Evolutionary conservation across 2,888 invertebrate genomes (phyloP).

Genomic region (Ichneumoninae sp.): DNA sequence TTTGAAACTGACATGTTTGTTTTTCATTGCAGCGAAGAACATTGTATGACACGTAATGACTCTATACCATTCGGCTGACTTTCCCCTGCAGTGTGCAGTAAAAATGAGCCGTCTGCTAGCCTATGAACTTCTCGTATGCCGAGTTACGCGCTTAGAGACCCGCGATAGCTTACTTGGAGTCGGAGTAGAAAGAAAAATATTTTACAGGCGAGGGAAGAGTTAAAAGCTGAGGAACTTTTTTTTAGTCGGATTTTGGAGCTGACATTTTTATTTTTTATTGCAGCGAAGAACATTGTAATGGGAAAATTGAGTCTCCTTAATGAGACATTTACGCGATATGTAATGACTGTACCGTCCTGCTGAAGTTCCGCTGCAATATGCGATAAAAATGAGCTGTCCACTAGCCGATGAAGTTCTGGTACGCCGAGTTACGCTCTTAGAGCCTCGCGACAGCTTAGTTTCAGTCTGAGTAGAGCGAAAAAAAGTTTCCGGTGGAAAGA

Average conservation of each 20-base stretch:
- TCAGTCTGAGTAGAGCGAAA: too few species aligned
- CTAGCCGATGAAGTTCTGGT: constrained; percentile 17
- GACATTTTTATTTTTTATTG: neutral
- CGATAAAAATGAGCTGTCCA: constrained; percentile 2
- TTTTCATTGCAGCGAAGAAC: neutral
- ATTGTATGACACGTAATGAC: constrained; percentile 46
- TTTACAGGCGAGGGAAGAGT: neutral
- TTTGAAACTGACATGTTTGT: neutral
- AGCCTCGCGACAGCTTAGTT: neutral
- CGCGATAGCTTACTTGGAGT: too few species aligned
- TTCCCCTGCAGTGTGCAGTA: neutral
- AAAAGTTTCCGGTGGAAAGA: too few species aligned
- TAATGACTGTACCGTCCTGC: constrained; percentile 52
- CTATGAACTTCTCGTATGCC: neutral
- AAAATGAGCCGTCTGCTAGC: constrained; percentile 17
- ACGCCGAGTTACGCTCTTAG: neutral
- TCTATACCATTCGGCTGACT: constrained; percentile 26
- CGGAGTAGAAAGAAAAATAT: too few species aligned
- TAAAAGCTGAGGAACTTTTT: neutral
- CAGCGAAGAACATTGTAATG: too few species aligned
- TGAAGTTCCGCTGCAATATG: neutral
- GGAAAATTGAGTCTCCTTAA: too few species aligned
- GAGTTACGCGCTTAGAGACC: neutral
- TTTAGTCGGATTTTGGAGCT: neutral
- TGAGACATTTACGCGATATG: neutral